These are phyloP conservation scores for Amblyopsis hoosieri DNA, from an alignment of 2,797 vertebrate genomes.

Conservation along the genomic window DNA sequence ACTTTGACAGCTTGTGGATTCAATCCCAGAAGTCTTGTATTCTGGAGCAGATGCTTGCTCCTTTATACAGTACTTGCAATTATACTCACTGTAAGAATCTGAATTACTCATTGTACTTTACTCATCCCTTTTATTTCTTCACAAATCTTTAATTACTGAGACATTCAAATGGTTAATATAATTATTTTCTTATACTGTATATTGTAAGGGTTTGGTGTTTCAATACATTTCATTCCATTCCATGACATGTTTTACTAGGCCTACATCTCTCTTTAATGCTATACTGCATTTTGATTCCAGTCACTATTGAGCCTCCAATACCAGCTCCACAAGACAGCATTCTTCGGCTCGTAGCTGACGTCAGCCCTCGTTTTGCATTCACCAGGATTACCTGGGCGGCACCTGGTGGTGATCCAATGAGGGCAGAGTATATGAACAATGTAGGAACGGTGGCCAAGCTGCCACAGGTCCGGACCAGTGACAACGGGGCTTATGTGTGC, in stretches of 20 bases:
- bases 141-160: too few relatives aligned
- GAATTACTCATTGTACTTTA: too few relatives aligned
- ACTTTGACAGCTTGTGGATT: too few relatives aligned
- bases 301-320: slow-evolving; percentile 47
- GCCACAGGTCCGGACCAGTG: slow-evolving; percentile 49
- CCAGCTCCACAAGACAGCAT: slow-evolving; percentile 60
- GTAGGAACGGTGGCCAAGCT: slow-evolving; percentile 63
- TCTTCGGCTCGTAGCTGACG: slow-evolving; percentile 59
- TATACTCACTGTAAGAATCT: too few relatives aligned
- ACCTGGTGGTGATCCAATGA: slow-evolving; percentile 52
- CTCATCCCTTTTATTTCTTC: too few relatives aligned
- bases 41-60: too few relatives aligned
- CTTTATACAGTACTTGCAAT: too few relatives aligned
- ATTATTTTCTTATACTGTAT: too few relatives aligned
- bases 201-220: too few relatives aligned
- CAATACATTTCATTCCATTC: not conserved
- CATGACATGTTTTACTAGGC: not conserved
- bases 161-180: too few relatives aligned
- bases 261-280: not conserved
- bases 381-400: slow-evolving; percentile 65
- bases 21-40: too few relatives aligned
- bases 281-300: slow-evolving; percentile 47
- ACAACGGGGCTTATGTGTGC: slow-evolving; percentile 70
- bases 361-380: slow-evolving; percentile 43
- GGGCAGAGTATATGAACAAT: slow-evolving; percentile 30